A percentile compares a stretch with the other conserved stretches of the same genome.
phyloP scores from a whole-genome alignment of 2,113 vertebrate genomes.

The Oxyura jamaicensis region DNA sequence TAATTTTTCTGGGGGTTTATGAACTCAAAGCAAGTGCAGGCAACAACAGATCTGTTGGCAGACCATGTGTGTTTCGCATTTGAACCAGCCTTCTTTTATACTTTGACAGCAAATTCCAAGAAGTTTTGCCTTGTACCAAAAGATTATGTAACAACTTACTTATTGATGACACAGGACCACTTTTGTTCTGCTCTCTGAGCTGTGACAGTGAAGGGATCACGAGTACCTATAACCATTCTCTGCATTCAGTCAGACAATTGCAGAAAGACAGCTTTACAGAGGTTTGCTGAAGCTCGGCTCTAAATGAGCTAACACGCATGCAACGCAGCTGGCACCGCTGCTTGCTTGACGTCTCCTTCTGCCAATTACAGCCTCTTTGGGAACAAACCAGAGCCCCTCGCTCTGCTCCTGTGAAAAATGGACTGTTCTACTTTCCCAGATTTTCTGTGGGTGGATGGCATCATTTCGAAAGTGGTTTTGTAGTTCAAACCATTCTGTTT shows the following conservation, averaged over 20 bases:
- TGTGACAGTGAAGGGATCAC: background rate
- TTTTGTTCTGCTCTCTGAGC: conserved; percentile 22
- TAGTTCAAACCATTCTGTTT: conserved; percentile 9
- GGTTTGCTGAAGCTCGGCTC: background rate
- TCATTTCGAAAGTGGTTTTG: background rate
- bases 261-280: conserved; percentile 30
- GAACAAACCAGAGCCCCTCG: background rate
- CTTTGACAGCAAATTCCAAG: conserved; percentile 49
- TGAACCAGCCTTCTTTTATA: conserved; percentile 32
- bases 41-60: conserved; percentile 28
- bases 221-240: background rate
- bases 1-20: background rate
- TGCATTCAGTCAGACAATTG: conserved; percentile 34
- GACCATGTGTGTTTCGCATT: background rate
- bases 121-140: conserved; percentile 36
- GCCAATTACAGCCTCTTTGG: background rate
- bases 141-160: background rate
- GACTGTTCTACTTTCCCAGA: conserved; percentile 9
- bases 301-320: background rate
- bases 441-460: conserved; percentile 39
- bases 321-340: conserved; percentile 29
- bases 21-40: conserved; percentile 17
- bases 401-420: conserved; percentile 12
- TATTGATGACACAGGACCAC: background rate
- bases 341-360: conserved; percentile 21